Percentiles rank a stretch among this genome's conserved stretches.
Evolutionary conservation across 2,888 invertebrate genomes (phyloP).

Genomic region (Phragmatobia fuliginosa): DNA sequence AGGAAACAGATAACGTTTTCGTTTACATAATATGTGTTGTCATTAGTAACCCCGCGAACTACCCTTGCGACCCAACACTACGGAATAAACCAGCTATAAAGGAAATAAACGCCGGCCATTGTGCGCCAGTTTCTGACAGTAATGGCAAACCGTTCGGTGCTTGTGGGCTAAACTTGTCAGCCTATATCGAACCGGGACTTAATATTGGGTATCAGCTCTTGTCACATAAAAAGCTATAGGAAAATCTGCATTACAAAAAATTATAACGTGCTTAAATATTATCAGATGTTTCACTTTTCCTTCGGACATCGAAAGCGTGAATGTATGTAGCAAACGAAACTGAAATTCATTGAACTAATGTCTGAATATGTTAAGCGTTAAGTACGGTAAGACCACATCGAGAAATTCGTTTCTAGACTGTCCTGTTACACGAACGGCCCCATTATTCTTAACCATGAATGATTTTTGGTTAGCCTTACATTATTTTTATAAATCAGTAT

Average conservation of each 20-base stretch:
- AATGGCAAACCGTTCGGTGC: background rate
- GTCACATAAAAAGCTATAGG: background rate
- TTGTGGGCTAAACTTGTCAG: slow-evolving; percentile 1
- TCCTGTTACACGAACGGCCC: too few species aligned
- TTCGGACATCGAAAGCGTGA: too few species aligned
- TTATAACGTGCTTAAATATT: too few species aligned
- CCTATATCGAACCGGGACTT: background rate
- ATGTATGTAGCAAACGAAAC: too few species aligned
- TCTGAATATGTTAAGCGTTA: too few species aligned
- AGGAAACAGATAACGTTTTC: slow-evolving; percentile 1
- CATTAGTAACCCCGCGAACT: background rate
- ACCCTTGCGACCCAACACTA: background rate
- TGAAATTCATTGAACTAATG: too few species aligned
- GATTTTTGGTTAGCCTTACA: too few species aligned
- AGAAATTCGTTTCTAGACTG: too few species aligned
- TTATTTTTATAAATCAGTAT: too few species aligned
- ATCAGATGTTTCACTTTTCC: too few species aligned
- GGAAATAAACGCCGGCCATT: slow-evolving; percentile 4
- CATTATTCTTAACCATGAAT: too few species aligned
- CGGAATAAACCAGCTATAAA: slow-evolving; percentile 8
- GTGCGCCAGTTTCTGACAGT: background rate
- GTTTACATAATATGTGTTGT: background rate
- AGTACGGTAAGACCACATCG: too few species aligned
- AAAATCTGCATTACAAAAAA: background rate
- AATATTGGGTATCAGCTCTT: background rate